Evolutionary conservation across 2,113 vertebrate genomes (phyloP), one percentile per base, ranked within the genome.

Genomic region (Oncorhynchus keta): DNA sequence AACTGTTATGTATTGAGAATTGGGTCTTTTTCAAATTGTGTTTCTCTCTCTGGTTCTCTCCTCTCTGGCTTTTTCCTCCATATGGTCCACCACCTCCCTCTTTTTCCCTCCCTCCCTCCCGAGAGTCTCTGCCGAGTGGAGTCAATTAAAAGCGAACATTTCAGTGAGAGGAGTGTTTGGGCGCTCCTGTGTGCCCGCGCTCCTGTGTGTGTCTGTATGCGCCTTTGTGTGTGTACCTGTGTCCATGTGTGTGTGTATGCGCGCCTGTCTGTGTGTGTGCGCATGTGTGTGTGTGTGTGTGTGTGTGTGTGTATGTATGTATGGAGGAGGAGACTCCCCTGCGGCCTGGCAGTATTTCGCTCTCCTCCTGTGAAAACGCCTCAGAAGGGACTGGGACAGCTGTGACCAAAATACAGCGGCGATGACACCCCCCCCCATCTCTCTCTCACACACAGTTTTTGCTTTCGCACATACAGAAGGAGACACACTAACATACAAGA

Each of bases 361-460:
- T 79, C 89, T 89, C 86, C 90, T 92, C 90, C 85, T 91, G 92
- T 87, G 91, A 91, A 90, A 91, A 89, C 75, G 76, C 89, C 91
- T 93, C 93, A 90, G 83, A 91, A 87, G 92, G 93, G 92, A 92
- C 84, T 70, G 16, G 87, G 88, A 92, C 93, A 93, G 93, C 92
- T 94, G 92, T 91, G 91, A 89, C 90, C 93, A 87, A 91, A 86
- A 90, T 90, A 86, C 86, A 74, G 82, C 80, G 87, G 87, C 85
- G 84, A 90, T 91, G 91, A 93, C 71, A 79, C 77, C 28, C 81
- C 0, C 39, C 39, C 39, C 8, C 39, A 45, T 45, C 2, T 45
- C 9, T 59, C 74, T 74, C 57, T 49, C 74, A 49, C 18, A 59
- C 16, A 70, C 39, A 73, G 9, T 45, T 11, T 45, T 45, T 11